Evolutionary conservation across 1,140 invertebrate genomes (phyloP), one percentile per base, ranked within the genome.

Genomic region (Drosophila persimilis): DNA sequence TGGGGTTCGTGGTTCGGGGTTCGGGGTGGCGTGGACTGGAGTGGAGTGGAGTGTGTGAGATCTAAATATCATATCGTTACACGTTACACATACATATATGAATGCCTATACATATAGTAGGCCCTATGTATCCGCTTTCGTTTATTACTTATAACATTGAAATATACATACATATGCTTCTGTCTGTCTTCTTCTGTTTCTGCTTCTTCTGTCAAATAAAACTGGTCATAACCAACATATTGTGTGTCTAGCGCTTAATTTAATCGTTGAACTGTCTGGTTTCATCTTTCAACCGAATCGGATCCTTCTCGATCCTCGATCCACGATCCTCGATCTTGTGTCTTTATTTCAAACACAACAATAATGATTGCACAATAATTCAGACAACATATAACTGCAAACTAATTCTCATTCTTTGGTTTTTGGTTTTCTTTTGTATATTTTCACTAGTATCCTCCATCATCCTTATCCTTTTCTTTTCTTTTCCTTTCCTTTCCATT

Each of bases 211-310:
- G 54, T 35, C 66, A 77, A 80, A 66, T 86, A 46, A 75, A 56
- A 67, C 39, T 60, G 31, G 50, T 60, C n/a, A 71, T 85, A 71
- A 71, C 57, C 63, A 86, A 85, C 69, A 71, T 81, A 76, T 86
- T 72, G 58, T 80, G 73, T 86, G 58, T 72, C 70, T 78, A 76
- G 78, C 83, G 75, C 83, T 86, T 86, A 86, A 88, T 88, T 83
- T 86, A 86, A 83, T 88, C 83, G 83, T 88, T 86, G 83, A 88
- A 88, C 78, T 88, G 74, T 73, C 56, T 56, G 58, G 50, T 46
- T 73, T 75, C 45, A 31, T 48, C 62, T 56, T 69, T 69, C 63
- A 56, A 50, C 67, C 26, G 65, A 41, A 61, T 39, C 35, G 24
- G 4, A 26, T 26, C 57, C 57, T 11, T 20, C 20, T 20, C 24